phyloP scores from a whole-genome alignment of 2,113 vertebrate species.

The Telmatochromis sp. region DNA sequence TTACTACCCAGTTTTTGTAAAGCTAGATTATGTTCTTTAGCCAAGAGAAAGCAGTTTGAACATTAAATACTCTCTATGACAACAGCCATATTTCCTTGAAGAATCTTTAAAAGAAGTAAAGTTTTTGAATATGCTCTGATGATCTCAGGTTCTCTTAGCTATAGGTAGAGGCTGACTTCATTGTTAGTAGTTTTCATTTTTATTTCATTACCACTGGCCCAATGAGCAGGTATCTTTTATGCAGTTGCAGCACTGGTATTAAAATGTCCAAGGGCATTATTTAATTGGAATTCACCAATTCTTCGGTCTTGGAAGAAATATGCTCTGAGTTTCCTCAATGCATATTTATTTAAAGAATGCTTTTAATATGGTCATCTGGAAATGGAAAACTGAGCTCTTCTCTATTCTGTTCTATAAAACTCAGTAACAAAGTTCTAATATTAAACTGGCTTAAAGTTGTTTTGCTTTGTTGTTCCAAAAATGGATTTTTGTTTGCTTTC shows the following conservation, averaged over 20 bases:
- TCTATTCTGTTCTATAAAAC: background rate
- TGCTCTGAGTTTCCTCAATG: background rate
- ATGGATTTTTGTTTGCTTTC: background rate
- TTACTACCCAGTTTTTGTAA: background rate
- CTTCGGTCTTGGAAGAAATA: background rate
- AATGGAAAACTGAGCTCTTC: background rate
- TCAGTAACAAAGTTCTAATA: background rate
- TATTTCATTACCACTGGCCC: background rate
- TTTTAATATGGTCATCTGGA: background rate
- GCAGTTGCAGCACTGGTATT: background rate
- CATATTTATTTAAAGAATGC: conserved; percentile 8
- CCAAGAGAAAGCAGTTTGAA: background rate
- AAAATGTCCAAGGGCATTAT: conserved; percentile 6
- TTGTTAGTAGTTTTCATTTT: conserved; percentile 12
- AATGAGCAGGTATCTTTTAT: conserved; percentile 12
- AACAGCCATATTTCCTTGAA: background rate
- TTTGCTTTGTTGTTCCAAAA: background rate
- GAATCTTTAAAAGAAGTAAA: background rate
- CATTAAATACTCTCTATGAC: background rate
- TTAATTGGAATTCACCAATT: conserved; percentile 32
- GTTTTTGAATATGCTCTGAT: background rate
- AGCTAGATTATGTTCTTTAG: background rate
- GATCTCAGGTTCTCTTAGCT: background rate
- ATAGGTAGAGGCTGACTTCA: background rate
- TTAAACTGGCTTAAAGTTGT: background rate